Base-by-base conservation (phyloP, 2,113 vertebrate genomes). In the Grammomys dolichurus region DNA sequence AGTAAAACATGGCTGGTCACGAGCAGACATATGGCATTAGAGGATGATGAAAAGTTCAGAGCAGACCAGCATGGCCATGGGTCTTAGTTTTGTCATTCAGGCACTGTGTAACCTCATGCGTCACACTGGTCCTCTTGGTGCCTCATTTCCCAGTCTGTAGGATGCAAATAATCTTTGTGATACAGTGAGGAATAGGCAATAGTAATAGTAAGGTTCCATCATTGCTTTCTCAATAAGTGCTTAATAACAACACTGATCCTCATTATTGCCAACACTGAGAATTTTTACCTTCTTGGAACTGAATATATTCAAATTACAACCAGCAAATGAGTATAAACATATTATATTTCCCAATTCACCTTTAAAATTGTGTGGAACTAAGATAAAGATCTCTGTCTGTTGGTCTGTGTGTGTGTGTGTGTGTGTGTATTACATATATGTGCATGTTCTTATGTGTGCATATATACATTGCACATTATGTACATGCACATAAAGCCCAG, bases 1-100 rank as follows among this genome's bases (percentile, higher is more conserved):
- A n/a, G 24, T 63, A 90, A 92, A 78, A 94, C 60, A 77, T 56
- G 87, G 28, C 36, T 36, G 63, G 70, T 43, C 76, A 92, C 33
- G 91, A 22, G 73, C 22, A 19, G 75, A 20, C 22, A 77, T 26
- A 60, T 48, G 40, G 28, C n/a, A 91, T 3, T 51, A n/a, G 26
- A 77, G n/a, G 86, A 89, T 91, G 54, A 58, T 58, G 17, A 67
- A 70, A 73, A 0, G 43, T 82, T 43, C n/a, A 91, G 33, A 90
- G 31, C 48, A 51, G 77, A 93, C 24, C 72, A 93, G 48, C 51
- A 24, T 86, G 24, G 82, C 24, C 28, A 69, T 46, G 40, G 88
- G 73, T 48, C 33, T 89, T 43, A 72, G 33, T 14, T 92, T 90
- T 11, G 0, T 22, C 20, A 78, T 82, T 84, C n/a, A 87, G 12